Evolutionary conservation across 2,888 invertebrate species (phyloP).

Genomic region (Linnaemya tessellans): DNA sequence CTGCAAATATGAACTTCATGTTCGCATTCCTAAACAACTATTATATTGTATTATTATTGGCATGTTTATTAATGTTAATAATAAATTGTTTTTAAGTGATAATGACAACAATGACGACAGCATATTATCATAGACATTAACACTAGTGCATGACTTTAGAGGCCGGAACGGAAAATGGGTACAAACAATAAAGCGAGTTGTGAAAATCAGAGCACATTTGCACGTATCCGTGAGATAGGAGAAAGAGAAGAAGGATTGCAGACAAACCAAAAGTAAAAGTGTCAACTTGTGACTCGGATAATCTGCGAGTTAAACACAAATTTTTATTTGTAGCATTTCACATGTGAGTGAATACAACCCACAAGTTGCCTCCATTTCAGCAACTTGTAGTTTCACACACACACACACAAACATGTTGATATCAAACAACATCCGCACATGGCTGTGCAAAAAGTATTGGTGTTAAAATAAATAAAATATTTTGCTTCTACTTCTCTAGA

Average conservation of each 20-base stretch:
- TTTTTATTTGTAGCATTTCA: constrained; percentile 24
- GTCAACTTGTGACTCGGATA: constrained; percentile 57
- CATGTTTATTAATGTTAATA: background rate
- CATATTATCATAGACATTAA: constrained; percentile 24
- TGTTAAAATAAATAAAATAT: constrained; percentile 17
- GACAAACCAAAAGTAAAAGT: constrained; percentile 50
- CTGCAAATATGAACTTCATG: background rate
- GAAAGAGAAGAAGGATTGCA: constrained; percentile 24
- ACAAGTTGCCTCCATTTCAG: constrained; percentile 55
- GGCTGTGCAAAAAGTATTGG: background rate
- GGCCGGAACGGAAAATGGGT: constrained; percentile 30
- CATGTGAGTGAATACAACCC: constrained; percentile 40
- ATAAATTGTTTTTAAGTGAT: constrained; percentile 38
- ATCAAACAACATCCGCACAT: constrained; percentile 22
- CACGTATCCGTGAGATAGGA: background rate
- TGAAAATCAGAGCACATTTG: background rate
- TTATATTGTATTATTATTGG: too few species aligned
- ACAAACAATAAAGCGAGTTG: constrained; percentile 11
- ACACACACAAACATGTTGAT: background rate
- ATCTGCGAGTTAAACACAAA: constrained; percentile 45
- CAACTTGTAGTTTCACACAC: background rate
- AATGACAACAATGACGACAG: constrained; percentile 59
- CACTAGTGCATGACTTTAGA: constrained; percentile 2
- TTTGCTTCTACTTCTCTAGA: constrained; percentile 5
- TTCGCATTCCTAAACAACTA: background rate